Conservation (phyloP, 2,797 vertebrate species). For the Artibeus lituratus region DNA sequence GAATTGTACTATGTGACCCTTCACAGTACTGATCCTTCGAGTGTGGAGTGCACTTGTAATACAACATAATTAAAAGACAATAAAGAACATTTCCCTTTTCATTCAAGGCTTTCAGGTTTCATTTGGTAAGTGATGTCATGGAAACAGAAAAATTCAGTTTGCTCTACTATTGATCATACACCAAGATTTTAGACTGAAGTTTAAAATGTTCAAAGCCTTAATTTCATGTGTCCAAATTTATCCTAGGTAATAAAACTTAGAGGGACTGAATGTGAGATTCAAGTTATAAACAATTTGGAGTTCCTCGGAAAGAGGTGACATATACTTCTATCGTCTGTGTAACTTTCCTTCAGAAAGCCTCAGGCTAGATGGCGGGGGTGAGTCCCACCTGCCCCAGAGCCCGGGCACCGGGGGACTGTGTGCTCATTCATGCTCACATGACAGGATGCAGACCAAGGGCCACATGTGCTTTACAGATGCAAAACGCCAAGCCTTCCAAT, state of each 20-base stretch:
- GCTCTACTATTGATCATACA: neutral
- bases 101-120: neutral
- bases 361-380: neutral
- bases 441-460: neutral
- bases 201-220: slow-evolving; percentile 9
- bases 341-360: neutral
- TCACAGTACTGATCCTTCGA: neutral
- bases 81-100: neutral
- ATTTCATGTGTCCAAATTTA: neutral
- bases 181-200: neutral
- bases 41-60: neutral
- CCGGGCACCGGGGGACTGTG: neutral
- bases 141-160: neutral
- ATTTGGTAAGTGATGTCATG: neutral
- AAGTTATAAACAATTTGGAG: neutral
- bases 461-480: neutral
- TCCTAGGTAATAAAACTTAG: neutral
- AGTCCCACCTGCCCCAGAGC: neutral
- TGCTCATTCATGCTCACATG: neutral
- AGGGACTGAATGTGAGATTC: neutral
- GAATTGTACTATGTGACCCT: neutral
- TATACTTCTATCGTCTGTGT: neutral
- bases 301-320: neutral
- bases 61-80: neutral
- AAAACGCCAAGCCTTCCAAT: neutral